A percentile compares a stretch with the other conserved stretches of the same genome.
Conservation (phyloP, 2,888 invertebrate species). For the Amblyjoppa proteus region DNA sequence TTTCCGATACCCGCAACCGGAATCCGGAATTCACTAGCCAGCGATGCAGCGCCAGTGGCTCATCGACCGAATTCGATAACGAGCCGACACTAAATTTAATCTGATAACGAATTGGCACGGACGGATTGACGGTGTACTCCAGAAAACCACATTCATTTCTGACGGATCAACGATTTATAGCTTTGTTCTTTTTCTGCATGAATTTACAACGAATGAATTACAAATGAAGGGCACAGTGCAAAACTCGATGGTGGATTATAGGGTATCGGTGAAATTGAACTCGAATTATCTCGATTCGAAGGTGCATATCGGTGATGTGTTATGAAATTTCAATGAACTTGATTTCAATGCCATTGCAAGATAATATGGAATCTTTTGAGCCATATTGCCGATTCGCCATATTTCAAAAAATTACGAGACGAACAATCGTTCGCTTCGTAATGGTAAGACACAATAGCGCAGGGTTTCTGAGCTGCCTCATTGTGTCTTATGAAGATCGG, state of each 20-base stretch:
- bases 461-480: too few species aligned
- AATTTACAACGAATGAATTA: background rate
- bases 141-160: conserved; percentile 9
- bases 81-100: conserved; percentile 23
- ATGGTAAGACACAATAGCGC: too few species aligned
- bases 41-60: background rate
- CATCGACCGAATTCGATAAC: conserved; percentile 2
- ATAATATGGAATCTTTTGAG: background rate
- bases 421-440: too few species aligned
- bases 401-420: too few species aligned
- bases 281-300: background rate
- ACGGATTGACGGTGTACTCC: background rate
- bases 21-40: background rate
- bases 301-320: background rate
- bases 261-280: background rate
- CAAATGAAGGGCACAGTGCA: background rate
- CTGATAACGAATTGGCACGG: conserved; percentile 10
- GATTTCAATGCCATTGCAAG: background rate
- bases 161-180: background rate
- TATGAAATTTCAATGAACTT: background rate
- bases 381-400: too few species aligned
- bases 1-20: conserved; percentile 6
- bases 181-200: background rate
- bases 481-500: too few species aligned
- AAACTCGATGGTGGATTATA: background rate